Base-by-base conservation (phyloP, 2,113 vertebrate species). In the Ptilonorhynchus violaceus region DNA sequence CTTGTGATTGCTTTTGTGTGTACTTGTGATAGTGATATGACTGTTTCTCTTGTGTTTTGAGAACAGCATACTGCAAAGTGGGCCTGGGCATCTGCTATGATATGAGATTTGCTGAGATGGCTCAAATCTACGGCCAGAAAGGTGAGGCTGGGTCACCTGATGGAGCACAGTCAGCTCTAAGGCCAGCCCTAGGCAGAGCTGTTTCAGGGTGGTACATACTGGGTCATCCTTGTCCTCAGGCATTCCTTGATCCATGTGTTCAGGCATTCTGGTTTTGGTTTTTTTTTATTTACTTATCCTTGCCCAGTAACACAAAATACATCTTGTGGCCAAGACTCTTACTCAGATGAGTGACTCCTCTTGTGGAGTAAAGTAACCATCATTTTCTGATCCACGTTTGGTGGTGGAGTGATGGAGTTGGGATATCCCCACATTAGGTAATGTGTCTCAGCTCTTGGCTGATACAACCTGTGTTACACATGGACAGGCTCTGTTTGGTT, bases 1-100 rank as follows among this genome's bases (percentile, higher is more conserved):
- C 31, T 76, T 74, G 46, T 23, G n/a, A 25, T 25, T 85, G 44
- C 47, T 37, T 11, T 59, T 53, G 9, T 55, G 59, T 58, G 13
- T 39, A 39, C 37, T 58, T 44, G 42, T 67, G 80, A 52, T 21
- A 17, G 27, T 41, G 22, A 76, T 87, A 4, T 76, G 37, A 73
- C 56, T 53, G 47, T 70, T 96, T 84, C 16, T 97, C 77, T 97
- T 97, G 75, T 97, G 39, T 98, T 97, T 96, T 97, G 85, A 78
- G 75, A 95, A 39, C 98, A 99, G 99, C 99, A 3, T 99, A 98
- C 98, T 99, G 99, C 97, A 99, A 98, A 97, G 98, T 99, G 75
- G 99, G 99, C 28, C 98, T 99, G 20, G 99, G 99, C 59, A 99
- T 99, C 95, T 99, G 99, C 97, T 99, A 99, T 1, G 99, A 99